Base-by-base conservation (phyloP, 2,113 vertebrate genomes). In the Sitta europaea region DNA sequence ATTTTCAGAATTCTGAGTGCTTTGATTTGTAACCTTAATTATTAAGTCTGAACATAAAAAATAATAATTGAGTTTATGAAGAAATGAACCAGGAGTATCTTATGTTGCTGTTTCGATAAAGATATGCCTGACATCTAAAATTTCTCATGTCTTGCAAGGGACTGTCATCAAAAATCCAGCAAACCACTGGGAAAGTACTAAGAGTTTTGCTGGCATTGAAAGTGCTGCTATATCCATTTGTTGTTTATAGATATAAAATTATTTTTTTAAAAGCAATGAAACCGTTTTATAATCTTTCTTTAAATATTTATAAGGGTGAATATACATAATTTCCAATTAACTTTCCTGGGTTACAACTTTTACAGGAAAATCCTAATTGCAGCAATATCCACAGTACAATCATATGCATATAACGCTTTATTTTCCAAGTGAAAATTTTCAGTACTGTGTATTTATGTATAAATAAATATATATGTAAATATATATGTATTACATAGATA, bases 221-320 rank as follows among this genome's bases (percentile, higher is more conserved):
- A 79, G 6, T 48, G n/a, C 24, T 89, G 55, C 19, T 50, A 28
- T 53, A 76, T 4, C 1, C 63, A 35, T 40, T 68, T 51, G 29
- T 28, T 74, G 6, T 61, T 63, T 59, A 33, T 72, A 62, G 45
- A 29, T 59, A 77, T 28, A 70, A 66, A 92, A 85, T 61, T 14
- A 22, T 17, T 95, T 96, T 92, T 92, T 31, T 35, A 80, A 90
- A 89, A 86, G 29, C n/a, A 75, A 83, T 92, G 75, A 96, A 90
- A 65, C 24, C 1, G 25, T 88, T 86, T 45, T 27, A 51, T 70
- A 89, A 91, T 92, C 62, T 92, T 86, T 89, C 66, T 74, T 95
- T 95, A 97, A 92, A 96, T 96, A 96, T 94, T 95, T 89, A 91
- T 95, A 65, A 80, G 51, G 91, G 15, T 73, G 81, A 93, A 84